Conservation (phyloP, 2,797 vertebrate species). For the Menidia menidia region DNA sequence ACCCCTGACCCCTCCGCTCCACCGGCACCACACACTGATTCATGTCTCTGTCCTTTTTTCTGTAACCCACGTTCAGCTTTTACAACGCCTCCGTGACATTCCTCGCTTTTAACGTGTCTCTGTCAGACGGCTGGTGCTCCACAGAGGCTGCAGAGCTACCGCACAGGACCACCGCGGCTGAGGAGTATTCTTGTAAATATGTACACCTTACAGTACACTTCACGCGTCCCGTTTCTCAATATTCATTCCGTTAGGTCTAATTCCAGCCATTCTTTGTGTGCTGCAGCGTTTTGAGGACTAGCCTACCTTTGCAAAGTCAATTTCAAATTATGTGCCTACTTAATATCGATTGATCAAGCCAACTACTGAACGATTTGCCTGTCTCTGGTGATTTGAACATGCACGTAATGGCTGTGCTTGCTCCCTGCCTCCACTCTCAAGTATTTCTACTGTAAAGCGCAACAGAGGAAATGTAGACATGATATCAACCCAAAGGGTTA, state of each 20-base stretch:
- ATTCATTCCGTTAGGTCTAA: conserved; percentile 44
- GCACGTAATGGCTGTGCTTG: conserved; percentile 39
- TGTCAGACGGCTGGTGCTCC: conserved; percentile 32
- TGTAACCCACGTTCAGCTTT: conserved; percentile 39
- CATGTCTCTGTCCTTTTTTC: conserved; percentile 7
- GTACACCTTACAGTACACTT: conserved; percentile 31
- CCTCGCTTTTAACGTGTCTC: conserved; percentile 33
- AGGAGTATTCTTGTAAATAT: conserved; percentile 74
- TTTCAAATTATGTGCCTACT: conserved; percentile 57
- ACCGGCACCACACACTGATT: conserved; percentile 53
- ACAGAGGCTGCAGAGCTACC: conserved; percentile 18
- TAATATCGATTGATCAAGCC: conserved; percentile 23
- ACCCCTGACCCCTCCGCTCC: conserved; percentile 45
- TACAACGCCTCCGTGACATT: conserved; percentile 53
- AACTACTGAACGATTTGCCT: conserved; percentile 28
- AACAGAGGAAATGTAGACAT: conserved; percentile 42
- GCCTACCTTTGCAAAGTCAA: conserved; percentile 60
- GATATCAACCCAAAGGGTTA: conserved; percentile 53
- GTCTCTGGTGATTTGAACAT: conserved; percentile 23
- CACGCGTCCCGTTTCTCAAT: too few relatives aligned
- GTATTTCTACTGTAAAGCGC: conserved; percentile 71
- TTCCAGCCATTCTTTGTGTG: conserved; percentile 44
- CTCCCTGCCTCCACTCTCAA: conserved; percentile 48
- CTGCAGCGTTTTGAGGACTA: conserved; percentile 71
- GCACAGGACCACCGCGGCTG: conserved; percentile 56